Evolutionary conservation across 1,140 invertebrate genomes (phyloP).

Genomic region (Chelonus insularis): DNA sequence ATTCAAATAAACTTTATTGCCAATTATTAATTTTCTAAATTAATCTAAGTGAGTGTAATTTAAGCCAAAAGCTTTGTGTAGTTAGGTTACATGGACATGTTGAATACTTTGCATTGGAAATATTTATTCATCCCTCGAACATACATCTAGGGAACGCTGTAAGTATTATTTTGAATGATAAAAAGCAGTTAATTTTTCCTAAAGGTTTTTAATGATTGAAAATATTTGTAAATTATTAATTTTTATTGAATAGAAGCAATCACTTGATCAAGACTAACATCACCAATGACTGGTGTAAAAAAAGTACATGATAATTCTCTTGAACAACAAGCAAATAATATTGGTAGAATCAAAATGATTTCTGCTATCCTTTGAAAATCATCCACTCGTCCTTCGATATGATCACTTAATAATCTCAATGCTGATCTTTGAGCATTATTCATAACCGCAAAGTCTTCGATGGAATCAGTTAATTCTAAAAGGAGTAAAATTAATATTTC

Average conservation of each 20-base stretch:
- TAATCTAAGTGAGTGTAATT: too few relatives aligned
- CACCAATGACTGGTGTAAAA: constrained; percentile 50
- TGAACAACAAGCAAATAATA: constrained; percentile 44
- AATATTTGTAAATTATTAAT: constrained; percentile 8
- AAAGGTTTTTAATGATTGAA: too few relatives aligned
- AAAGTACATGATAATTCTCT: constrained; percentile 42
- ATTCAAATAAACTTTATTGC: too few relatives aligned
- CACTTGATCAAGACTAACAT: constrained; percentile 46
- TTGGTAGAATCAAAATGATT: constrained; percentile 46
- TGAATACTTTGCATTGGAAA: too few relatives aligned
- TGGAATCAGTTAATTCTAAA: constrained; percentile 44
- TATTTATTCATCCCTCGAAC: too few relatives aligned
- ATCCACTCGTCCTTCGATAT: constrained; percentile 38
- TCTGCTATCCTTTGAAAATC: constrained; percentile 35
- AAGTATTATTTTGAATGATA: too few relatives aligned
- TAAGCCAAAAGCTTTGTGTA: too few relatives aligned
- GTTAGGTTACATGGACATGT: too few relatives aligned
- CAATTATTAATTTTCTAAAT: too few relatives aligned
- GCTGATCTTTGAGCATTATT: constrained; percentile 39
- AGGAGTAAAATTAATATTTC: constrained; percentile 1
- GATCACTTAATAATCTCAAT: constrained; percentile 38
- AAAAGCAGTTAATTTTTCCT: too few relatives aligned
- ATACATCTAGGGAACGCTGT: too few relatives aligned
- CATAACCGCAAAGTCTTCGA: constrained; percentile 28
- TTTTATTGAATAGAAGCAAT: constrained; percentile 49